A percentile compares a stretch with the other conserved stretches of the same genome.
Conservation (phyloP, 1,140 invertebrate species). For the Araneus ventricosus region DNA sequence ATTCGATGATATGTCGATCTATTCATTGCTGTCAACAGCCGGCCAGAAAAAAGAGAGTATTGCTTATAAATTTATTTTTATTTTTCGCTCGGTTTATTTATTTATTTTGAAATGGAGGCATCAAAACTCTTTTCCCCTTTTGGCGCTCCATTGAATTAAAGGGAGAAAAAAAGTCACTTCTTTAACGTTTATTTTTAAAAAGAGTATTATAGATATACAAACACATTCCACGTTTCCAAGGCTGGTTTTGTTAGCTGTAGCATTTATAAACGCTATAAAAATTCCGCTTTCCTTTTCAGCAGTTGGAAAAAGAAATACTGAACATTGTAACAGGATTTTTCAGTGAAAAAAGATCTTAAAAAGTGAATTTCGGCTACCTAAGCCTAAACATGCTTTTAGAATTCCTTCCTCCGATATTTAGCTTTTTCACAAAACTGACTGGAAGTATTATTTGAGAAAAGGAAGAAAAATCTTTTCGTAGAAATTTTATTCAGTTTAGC, state of each 20-base stretch:
- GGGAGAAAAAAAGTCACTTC: not conserved
- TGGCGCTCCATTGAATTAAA: slow-evolving; percentile 45
- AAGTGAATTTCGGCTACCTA: not conserved
- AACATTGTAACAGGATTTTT: not conserved
- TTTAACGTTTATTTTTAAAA: not conserved
- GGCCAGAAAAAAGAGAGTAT: not conserved
- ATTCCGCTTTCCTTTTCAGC: not conserved
- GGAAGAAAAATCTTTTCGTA: too few species aligned
- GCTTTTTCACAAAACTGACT: too few species aligned
- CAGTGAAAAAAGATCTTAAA: not conserved
- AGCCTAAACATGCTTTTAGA: not conserved
- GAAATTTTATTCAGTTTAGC: too few species aligned
- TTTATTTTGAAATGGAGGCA: slow-evolving; percentile 9
- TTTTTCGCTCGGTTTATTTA: not conserved
- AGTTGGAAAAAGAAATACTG: not conserved
- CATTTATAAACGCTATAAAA: not conserved
- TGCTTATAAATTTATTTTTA: not conserved
- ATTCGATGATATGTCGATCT: slow-evolving; percentile 13
- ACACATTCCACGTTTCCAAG: not conserved
- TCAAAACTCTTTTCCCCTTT: slow-evolving; percentile 21
- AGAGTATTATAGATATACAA: not conserved
- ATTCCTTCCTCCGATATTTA: not conserved
- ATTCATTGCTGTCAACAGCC: slow-evolving; percentile 24
- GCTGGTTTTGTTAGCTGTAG: not conserved
- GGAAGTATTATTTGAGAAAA: too few species aligned